Base-by-base conservation (phyloP, 2,888 invertebrate genomes). In the Diarsia mendica region DNA sequence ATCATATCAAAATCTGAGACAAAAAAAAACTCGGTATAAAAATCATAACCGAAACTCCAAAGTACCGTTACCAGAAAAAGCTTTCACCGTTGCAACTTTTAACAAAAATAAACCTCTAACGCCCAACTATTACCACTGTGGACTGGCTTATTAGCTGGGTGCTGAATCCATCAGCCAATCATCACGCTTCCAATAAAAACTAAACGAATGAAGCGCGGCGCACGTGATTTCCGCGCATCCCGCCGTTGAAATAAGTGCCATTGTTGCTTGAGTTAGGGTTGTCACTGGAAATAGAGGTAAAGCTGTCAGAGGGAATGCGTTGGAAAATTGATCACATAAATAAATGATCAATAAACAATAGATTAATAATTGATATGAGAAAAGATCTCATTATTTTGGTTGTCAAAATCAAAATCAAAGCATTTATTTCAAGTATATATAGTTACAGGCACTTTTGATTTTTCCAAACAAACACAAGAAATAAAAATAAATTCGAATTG, bases 201-300 rank as follows among this genome's bases (percentile, higher is more conserved):
- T 73, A 64, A 68, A 67, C 82, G 82, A 85, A 83, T 84, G 80
- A 80, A 87, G 85, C 79, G 78, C 72, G 67, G 72, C 69, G 83
- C 82, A 90, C 92, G 91, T 92, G 92, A 91, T 91, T 91, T 89
- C 91, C 90, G 87, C 53, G 53, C 85, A 81, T 79, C 71, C 75
- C 73, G 71, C 78, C 79, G 83, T 85, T 84, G 69, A 64, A 76
- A 77, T 68, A 77, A 72, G 70, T 48, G 66, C 67, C 72, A 74
- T 75, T 83, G 79, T 83, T 76, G 77, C 72, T 33, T 13, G n/a
- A 49, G 2, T 0, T 48, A 85, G 83, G 83, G 83, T 39, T 82
- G 63, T 2, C 69, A 28, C n/a, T 13, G 0, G 51, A 46, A 71
- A 53, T 18, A 0, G 0, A 58, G 20, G 4, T 23, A 28, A 44